These are phyloP conservation scores for Thalpophila matura DNA, from an alignment of 2,888 invertebrate genomes.

Conservation along the genomic window DNA sequence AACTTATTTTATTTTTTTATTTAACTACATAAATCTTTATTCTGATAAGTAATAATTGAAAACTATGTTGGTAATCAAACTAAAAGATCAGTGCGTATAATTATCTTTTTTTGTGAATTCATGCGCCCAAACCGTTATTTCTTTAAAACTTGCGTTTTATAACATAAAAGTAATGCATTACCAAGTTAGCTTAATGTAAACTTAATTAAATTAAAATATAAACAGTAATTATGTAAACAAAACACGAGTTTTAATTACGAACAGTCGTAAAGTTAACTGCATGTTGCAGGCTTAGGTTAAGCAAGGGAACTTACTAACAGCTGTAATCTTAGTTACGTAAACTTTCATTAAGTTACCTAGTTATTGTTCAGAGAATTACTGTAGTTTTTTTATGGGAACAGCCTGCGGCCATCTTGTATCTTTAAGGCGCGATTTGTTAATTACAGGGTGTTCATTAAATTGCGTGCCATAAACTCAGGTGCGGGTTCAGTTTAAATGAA, in stretches of 20 bases:
- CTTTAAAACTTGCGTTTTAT: too few relatives aligned
- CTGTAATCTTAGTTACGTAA: slow-evolving; percentile 30
- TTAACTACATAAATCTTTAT: too few relatives aligned
- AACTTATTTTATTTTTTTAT: too few relatives aligned
- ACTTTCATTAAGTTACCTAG: slow-evolving; percentile 28
- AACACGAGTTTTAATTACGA: slow-evolving; percentile 55
- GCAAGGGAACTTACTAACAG: slow-evolving; percentile 31
- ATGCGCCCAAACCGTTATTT: too few relatives aligned
- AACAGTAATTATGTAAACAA: slow-evolving; percentile 37
- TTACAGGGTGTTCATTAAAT: too few relatives aligned
- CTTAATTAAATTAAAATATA: slow-evolving; percentile 47
- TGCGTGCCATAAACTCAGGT: too few relatives aligned
- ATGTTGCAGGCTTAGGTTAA: slow-evolving; percentile 44
- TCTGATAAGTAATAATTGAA: too few relatives aligned
- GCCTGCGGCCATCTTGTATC: not conserved
- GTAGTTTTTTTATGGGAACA: not conserved
- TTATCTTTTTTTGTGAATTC: too few relatives aligned
- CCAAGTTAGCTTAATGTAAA: slow-evolving; percentile 30
- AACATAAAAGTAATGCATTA: slow-evolving; percentile 13
- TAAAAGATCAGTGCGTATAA: too few relatives aligned
- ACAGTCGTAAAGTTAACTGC: slow-evolving; percentile 48
- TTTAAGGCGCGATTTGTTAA: too few relatives aligned
- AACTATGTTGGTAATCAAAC: too few relatives aligned
- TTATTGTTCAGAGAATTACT: slow-evolving; percentile 16
- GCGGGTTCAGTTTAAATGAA: too few relatives aligned